Evolutionary conservation across 1,140 invertebrate species (phyloP).

Genomic region (Atta texana): DNA sequence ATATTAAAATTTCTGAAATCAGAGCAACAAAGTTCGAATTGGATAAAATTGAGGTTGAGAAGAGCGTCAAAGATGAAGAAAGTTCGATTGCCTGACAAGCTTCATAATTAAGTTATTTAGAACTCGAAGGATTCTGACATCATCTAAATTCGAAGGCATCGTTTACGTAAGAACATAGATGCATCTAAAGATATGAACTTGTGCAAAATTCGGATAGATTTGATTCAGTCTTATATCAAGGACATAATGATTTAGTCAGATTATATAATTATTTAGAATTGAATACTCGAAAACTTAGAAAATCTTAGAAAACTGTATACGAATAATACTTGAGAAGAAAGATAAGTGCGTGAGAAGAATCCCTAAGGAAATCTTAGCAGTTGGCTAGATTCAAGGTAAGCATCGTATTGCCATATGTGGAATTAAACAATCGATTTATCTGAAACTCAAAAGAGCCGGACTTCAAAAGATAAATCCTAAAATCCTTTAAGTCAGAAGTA

Average conservation of each 20-base stretch:
- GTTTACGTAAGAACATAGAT: not conserved
- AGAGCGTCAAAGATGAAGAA: constrained; percentile 33
- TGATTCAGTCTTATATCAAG: not conserved
- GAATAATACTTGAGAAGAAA: not conserved
- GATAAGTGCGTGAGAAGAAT: constrained; percentile 13
- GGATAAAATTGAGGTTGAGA: constrained; percentile 16
- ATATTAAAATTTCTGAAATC: constrained; percentile 10
- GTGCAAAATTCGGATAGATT: constrained; percentile 3
- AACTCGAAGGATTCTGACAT: constrained; percentile 25
- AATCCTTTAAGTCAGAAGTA: constrained; percentile 24
- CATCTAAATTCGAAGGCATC: constrained; percentile 3
- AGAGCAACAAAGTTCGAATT: constrained; percentile 11
- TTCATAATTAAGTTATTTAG: constrained; percentile 56
- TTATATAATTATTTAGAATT: not conserved
- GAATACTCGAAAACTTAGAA: not conserved
- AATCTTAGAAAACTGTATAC: not conserved
- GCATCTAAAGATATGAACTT: not conserved
- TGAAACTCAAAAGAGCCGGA: not conserved
- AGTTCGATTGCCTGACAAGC: constrained; percentile 45
- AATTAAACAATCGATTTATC: constrained; percentile 55
- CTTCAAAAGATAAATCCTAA: constrained; percentile 24
- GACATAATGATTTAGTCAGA: not conserved
- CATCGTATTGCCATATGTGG: not conserved
- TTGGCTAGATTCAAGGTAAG: constrained; percentile 5
- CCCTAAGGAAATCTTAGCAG: not conserved